These are phyloP conservation scores for Zaprionus ornatus DNA, from an alignment of 1,140 invertebrate species.

Conservation along the genomic window DNA sequence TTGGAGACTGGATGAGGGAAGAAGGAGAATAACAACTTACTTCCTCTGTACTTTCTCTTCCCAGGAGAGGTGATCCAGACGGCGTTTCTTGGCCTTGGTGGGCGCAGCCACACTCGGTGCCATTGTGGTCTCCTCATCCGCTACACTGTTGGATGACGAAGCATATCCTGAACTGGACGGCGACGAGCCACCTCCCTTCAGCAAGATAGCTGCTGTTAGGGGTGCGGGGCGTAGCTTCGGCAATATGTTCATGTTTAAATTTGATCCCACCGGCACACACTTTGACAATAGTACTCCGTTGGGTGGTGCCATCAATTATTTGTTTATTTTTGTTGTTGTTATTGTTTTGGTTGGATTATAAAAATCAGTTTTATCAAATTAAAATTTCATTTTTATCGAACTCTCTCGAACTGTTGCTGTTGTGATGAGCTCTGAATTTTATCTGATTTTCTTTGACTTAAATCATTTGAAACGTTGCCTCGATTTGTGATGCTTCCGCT, in stretches of 20 bases:
- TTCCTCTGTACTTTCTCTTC: conserved; percentile 93
- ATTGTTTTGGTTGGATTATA: conserved; percentile 23
- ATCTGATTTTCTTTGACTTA: conserved; percentile 55
- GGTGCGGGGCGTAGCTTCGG: conserved; percentile 85
- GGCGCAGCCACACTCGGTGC: conserved; percentile 4
- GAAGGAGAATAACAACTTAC: conserved; percentile 85
- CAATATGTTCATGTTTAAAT: conserved; percentile 75
- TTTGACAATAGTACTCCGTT: conserved; percentile 84
- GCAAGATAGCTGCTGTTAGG: conserved; percentile 76
- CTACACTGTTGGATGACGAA: conserved; percentile 46
- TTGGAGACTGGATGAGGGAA: no score
- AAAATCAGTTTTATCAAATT: conserved; percentile 41
- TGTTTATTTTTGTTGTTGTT: conserved; percentile 25
- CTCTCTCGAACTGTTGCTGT: conserved; percentile 12
- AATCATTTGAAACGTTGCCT: conserved; percentile 44
- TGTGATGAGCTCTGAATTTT: conserved; percentile 51
- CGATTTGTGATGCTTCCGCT: conserved; percentile 44
- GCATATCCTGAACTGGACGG: conserved; percentile 72
- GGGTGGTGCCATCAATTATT: conserved; percentile 49
- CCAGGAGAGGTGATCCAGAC: conserved; percentile 91
- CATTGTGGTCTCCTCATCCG: conserved; percentile 49
- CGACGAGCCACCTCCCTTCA: conserved; percentile 79
- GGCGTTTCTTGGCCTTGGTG: conserved; percentile 87
- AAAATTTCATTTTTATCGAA: conserved; percentile 61
- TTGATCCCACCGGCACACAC: conserved; percentile 77